These are phyloP conservation scores for Polyploca ridens DNA, from an alignment of 2,888 invertebrate species.

Conservation along the genomic window DNA sequence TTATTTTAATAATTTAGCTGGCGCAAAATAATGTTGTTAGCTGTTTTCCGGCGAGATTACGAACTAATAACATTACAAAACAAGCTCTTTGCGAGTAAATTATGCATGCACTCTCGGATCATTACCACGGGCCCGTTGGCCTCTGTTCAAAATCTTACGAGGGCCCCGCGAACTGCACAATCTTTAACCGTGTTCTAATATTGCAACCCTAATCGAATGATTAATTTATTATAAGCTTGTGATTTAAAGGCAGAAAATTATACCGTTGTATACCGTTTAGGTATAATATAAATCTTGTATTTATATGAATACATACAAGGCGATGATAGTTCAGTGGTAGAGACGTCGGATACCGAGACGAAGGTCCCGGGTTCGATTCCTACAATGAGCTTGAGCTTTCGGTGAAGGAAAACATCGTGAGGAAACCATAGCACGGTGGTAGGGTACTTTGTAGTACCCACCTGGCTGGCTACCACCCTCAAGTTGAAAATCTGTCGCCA, in stretches of 20 bases:
- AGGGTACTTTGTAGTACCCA: too few species aligned
- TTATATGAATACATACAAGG: too few species aligned
- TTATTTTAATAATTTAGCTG: constrained; percentile 79
- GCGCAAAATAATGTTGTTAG: constrained; percentile 77
- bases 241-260: background rate
- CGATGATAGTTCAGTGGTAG: too few species aligned
- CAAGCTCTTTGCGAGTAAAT: constrained; percentile 81
- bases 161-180: constrained; percentile 49
- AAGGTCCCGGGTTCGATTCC: too few species aligned
- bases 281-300: too few species aligned
- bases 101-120: constrained; percentile 83
- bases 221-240: constrained; percentile 20
- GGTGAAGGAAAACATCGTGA: too few species aligned
- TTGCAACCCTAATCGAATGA: constrained; percentile 37
- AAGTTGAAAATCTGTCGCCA: too few species aligned
- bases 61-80: constrained; percentile 83
- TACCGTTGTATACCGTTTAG: background rate
- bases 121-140: constrained; percentile 75
- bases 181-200: constrained; percentile 39
- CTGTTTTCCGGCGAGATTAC: constrained; percentile 81
- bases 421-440: too few species aligned
- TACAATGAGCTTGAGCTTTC: too few species aligned
- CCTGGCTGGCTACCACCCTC: too few species aligned
- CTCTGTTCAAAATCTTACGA: constrained; percentile 70
- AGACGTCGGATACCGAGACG: too few species aligned